Evolutionary conservation across 2,888 invertebrate genomes (phyloP), one percentile per base, ranked within the genome.

Genomic region (Fragum fragum): DNA sequence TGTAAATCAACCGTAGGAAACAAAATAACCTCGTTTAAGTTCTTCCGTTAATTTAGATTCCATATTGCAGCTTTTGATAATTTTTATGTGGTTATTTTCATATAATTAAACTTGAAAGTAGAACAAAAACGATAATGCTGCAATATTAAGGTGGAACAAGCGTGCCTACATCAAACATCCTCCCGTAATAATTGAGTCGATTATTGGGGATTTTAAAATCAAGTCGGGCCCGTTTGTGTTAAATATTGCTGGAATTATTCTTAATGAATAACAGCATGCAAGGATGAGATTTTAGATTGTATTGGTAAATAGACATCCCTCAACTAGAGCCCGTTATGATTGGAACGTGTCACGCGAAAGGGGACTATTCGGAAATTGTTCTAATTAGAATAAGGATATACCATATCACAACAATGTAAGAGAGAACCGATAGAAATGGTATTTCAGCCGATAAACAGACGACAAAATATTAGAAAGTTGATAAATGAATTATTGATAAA

Each of bases 191-290:
- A 61, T 61, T 26, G 32, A 26, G 61, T 29, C 61, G 42, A 42
- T 42, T 36, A 66, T 66, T 39, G 66, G 42, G 66, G 66, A 66
- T 66, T 66, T 36, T 66, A 21, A 66, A 66, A 66, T 39, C 39
- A 21, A 66, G 7, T 42, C 36, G 21, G 32, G 66, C 66, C 66
- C 23, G 42, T 39, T 66, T 42, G 66, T n/a, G 42, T 66, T 66
- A 66, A 66, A 39, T 66, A 42, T 66, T 36, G 39, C 36, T 36
- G 21, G 42, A 66, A 42, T 66, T 66, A 66, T 66, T 66, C 6
- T 23, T 66, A 66, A 66, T 66, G 66, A 42, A 66, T 23, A 66
- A 39, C 66, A 66, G 66, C 39, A 36, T 23, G 57, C 47, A 47
- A 47, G 47, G 47, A 47, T 47, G 47, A n/a, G n/a, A 5, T 47